phyloP scores from a whole-genome alignment of 1,140 invertebrate genomes.

The Triops cancriformis region DNA sequence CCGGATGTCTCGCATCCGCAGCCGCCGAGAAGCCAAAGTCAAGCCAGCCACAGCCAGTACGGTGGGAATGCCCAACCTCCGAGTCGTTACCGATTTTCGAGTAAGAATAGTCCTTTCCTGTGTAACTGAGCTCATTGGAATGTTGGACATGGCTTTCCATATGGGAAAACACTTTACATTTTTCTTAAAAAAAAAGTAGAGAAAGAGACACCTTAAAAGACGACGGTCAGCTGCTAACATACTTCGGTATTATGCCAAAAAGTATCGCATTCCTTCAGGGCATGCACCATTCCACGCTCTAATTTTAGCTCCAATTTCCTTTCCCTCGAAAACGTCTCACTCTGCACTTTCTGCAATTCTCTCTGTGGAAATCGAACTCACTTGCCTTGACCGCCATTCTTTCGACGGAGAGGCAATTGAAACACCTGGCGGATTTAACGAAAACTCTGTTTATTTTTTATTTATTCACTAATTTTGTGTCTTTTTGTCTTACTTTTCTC shows the following conservation, averaged over 20 bases:
- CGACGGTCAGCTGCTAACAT: conserved; percentile 11
- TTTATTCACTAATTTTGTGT: too few species aligned
- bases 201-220: not conserved
- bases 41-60: not conserved
- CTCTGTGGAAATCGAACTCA: not conserved
- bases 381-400: not conserved
- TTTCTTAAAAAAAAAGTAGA: conserved; percentile 4
- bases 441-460: not conserved
- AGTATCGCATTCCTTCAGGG: not conserved
- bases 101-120: not conserved
- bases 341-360: too few species aligned
- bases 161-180: not conserved
- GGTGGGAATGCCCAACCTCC: not conserved
- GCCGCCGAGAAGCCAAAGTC: conserved; percentile 15
- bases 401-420: not conserved
- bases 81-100: conserved; percentile 9
- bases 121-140: too few species aligned
- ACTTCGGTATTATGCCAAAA: not conserved
- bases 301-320: not conserved
- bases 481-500: too few species aligned
- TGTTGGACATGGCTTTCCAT: too few species aligned
- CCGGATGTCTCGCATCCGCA: conserved; percentile 15
- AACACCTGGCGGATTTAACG: not conserved
- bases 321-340: not conserved
- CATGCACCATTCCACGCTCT: conserved; percentile 1